These are phyloP conservation scores for Heterohyrax brucei DNA, from an alignment of 2,797 vertebrate genomes.

Conservation along the genomic window DNA sequence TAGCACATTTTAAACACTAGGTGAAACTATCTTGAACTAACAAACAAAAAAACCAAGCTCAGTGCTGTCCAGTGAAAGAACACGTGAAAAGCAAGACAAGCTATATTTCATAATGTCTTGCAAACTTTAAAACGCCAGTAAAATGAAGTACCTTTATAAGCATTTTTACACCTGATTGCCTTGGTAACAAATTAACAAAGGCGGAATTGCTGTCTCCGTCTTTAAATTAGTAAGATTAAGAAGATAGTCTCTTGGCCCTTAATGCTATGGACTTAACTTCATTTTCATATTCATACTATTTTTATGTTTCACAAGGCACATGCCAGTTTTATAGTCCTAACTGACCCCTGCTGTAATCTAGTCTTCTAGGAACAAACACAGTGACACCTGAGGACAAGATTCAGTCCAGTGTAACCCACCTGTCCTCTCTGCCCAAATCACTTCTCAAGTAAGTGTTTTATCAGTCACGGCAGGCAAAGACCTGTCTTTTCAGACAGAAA, in stretches of 20 bases:
- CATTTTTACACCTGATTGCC: not conserved
- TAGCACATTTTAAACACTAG: slow-evolving; percentile 9
- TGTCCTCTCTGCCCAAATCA: not conserved
- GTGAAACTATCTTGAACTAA: not conserved
- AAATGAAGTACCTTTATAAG: not conserved
- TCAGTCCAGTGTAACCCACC: not conserved
- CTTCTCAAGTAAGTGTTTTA: not conserved
- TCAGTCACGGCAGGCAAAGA: not conserved
- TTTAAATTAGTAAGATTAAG: slow-evolving; percentile 21
- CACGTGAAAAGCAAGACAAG: not conserved
- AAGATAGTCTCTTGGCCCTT: not conserved
- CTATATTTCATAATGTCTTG: not conserved
- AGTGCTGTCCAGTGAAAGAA: not conserved
- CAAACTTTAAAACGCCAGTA: slow-evolving; percentile 28
- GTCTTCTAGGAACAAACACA: not conserved
- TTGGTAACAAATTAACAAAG: slow-evolving; percentile 35
- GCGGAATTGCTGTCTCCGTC: not conserved
- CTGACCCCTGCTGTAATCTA: not conserved
- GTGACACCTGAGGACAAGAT: not conserved
- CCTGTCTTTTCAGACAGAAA: slow-evolving; percentile 33
- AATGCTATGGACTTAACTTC: slow-evolving; percentile 26
- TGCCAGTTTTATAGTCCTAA: not conserved
- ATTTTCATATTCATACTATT: slow-evolving; percentile 31
- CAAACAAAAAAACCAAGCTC: no score
- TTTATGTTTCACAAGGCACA: slow-evolving; percentile 13